phyloP scores from a whole-genome alignment of 35 echinoderm and acorn worm species.

The Patiria miniata region DNA sequence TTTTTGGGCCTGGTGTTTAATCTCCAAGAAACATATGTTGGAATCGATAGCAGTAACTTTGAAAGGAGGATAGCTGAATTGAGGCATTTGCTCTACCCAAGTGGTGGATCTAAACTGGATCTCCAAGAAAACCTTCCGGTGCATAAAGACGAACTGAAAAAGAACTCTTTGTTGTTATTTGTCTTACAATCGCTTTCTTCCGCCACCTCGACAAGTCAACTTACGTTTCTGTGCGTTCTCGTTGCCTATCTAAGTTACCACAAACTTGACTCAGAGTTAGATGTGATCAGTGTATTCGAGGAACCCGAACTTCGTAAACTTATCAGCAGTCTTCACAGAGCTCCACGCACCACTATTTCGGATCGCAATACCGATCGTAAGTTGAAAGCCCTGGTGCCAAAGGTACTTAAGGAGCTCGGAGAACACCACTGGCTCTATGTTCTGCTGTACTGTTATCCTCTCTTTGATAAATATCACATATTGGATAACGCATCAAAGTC shows the following conservation, averaged over 20 bases:
- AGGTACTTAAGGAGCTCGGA: background rate
- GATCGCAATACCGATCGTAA: background rate
- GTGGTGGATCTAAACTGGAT: background rate
- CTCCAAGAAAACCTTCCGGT: background rate
- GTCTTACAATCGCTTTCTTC: background rate
- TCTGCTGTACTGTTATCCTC: background rate
- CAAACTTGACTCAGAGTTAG: background rate
- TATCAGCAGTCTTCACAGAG: slow-evolving; percentile 1
- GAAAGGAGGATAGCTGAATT: background rate
- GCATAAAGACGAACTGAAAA: background rate
- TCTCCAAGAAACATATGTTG: background rate
- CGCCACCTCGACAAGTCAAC: background rate
- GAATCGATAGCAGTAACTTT: background rate
- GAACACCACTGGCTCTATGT: slow-evolving; percentile 5
- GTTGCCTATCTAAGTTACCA: background rate
- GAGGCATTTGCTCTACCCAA: background rate
- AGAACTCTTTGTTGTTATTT: background rate
- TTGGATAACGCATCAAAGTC: background rate
- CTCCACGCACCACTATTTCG: background rate
- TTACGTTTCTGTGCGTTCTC: background rate
- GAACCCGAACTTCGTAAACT: background rate
- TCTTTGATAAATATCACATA: background rate
- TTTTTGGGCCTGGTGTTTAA: background rate
- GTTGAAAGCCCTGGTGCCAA: background rate
- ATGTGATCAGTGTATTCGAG: background rate